A percentile compares a stretch with the other conserved stretches of the same genome.
Conservation (phyloP, 2,797 vertebrate genomes). For the Cynodonichthys magdalenae region DNA sequence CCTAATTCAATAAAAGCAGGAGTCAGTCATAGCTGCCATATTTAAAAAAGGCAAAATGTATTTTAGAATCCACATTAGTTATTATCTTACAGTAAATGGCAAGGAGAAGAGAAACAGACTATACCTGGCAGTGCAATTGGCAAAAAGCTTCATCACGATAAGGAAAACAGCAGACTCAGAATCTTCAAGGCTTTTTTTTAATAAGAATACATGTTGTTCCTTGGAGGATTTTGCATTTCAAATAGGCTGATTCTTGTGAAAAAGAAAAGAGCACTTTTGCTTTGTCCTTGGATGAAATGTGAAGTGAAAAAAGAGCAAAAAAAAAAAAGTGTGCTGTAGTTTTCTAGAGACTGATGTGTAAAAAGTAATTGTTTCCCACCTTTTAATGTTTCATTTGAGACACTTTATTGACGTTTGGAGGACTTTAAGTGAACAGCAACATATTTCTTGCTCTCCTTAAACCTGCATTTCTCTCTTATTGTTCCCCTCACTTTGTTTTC, state of each 20-base stretch:
- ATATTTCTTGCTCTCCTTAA: slow-evolving; percentile 32
- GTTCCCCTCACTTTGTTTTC: slow-evolving; percentile 29
- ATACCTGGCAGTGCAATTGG: slow-evolving; percentile 39
- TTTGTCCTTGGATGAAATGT: slow-evolving; percentile 58
- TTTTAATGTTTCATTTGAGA: slow-evolving; percentile 8
- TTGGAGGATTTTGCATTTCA: slow-evolving; percentile 52
- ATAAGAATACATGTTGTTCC: slow-evolving; percentile 57
- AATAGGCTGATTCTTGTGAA: slow-evolving; percentile 42
- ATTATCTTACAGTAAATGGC: slow-evolving; percentile 77
- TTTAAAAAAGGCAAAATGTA: slow-evolving; percentile 83
- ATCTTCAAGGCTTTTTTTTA: slow-evolving; percentile 41
- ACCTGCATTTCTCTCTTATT: slow-evolving; percentile 2
- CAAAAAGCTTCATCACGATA: slow-evolving; percentile 55
- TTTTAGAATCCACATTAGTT: slow-evolving; percentile 82
- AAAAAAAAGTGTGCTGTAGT: slow-evolving; percentile 33
- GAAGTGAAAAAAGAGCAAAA: slow-evolving; percentile 58
- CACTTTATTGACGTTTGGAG: not conserved
- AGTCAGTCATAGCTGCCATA: slow-evolving; percentile 81
- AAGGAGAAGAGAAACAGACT: slow-evolving; percentile 46
- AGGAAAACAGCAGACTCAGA: slow-evolving; percentile 64
- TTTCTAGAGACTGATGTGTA: slow-evolving; percentile 3
- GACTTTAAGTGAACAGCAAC: slow-evolving; percentile 31
- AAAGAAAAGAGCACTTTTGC: slow-evolving; percentile 62
- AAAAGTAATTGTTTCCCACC: not conserved
- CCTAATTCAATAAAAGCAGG: slow-evolving; percentile 78